Conservation (phyloP, 2,797 vertebrate species). For the Agapornis canus region DNA sequence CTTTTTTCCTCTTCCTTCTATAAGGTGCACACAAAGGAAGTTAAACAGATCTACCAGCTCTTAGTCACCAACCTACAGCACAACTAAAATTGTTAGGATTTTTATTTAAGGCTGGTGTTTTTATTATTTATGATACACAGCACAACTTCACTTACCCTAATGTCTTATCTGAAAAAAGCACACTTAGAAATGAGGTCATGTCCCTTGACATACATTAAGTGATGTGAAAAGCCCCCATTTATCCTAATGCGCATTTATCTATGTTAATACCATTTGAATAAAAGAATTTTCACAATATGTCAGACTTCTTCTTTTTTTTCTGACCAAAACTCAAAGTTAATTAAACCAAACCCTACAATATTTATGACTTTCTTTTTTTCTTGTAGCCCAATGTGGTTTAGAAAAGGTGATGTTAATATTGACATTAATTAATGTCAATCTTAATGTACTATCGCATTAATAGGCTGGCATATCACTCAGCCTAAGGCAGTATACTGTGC, state of each 20-base stretch:
- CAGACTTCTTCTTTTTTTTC: not conserved
- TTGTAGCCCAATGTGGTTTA: constrained; percentile 49
- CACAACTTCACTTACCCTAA: constrained; percentile 19
- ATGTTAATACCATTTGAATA: constrained; percentile 27
- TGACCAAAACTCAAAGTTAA: constrained; percentile 35
- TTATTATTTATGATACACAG: constrained; percentile 39
- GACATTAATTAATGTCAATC: constrained; percentile 75
- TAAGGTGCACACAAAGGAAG: not conserved
- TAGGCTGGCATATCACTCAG: constrained; percentile 64
- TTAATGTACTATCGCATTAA: constrained; percentile 70
- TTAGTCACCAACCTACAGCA: not conserved
- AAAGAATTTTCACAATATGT: constrained; percentile 4
- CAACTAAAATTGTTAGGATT: not conserved
- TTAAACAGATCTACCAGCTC: not conserved
- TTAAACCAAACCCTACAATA: constrained; percentile 61
- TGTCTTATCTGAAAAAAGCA: constrained; percentile 8
- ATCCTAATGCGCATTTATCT: not conserved
- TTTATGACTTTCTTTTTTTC: constrained; percentile 28
- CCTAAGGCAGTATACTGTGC: constrained; percentile 57
- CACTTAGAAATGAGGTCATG: constrained; percentile 44
- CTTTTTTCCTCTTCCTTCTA: not conserved
- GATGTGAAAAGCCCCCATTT: constrained; percentile 16
- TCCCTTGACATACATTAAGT: constrained; percentile 33
- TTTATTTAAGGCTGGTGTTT: not conserved
- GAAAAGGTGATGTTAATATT: constrained; percentile 62